A percentile compares a stretch with the other conserved stretches of the same genome.
Evolutionary conservation across 2,888 invertebrate genomes (phyloP).

Genomic region (Agriopis leucophaearia): DNA sequence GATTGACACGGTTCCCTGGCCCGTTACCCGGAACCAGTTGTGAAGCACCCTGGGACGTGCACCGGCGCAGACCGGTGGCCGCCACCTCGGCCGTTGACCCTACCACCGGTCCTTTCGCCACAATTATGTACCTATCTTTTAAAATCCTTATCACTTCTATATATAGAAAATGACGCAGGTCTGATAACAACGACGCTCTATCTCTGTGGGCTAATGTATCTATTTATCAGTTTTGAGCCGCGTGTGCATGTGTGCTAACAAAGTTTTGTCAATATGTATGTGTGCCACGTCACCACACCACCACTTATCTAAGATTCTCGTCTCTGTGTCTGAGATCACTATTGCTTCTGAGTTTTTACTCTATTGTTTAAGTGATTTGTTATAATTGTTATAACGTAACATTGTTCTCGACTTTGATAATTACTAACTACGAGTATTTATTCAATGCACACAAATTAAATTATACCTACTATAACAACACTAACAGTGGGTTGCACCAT

Average conservation of each 20-base stretch:
- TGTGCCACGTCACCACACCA: slow-evolving; percentile 10
- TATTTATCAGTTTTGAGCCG: slow-evolving; percentile 16
- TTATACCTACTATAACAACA: too few species aligned
- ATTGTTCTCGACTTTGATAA: too few species aligned
- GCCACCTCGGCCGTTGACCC: slow-evolving; percentile 60
- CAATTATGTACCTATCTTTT: slow-evolving; percentile 24
- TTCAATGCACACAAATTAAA: too few species aligned
- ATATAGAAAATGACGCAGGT: slow-evolving; percentile 42
- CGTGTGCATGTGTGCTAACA: slow-evolving; percentile 14
- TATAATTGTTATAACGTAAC: too few species aligned
- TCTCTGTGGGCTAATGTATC: slow-evolving; percentile 39
- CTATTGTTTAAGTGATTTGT: neutral
- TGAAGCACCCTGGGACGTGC: slow-evolving; percentile 47
- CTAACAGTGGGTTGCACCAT: too few species aligned
- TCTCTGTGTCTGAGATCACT: slow-evolving; percentile 8
- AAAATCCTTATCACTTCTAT: slow-evolving; percentile 44
- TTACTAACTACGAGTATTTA: too few species aligned
- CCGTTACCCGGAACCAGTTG: slow-evolving; percentile 67
- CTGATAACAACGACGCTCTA: slow-evolving; percentile 37
- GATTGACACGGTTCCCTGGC: slow-evolving; percentile 59
- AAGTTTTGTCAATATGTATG: slow-evolving; percentile 15
- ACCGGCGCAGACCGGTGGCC: slow-evolving; percentile 52
- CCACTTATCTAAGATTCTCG: slow-evolving; percentile 16
- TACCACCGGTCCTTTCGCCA: slow-evolving; percentile 50
- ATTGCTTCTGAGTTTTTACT: neutral